A percentile compares a stretch with the other conserved stretches of the same genome.
Conservation (phyloP, 1,140 invertebrate genomes). For the Anastrepha obliqua region DNA sequence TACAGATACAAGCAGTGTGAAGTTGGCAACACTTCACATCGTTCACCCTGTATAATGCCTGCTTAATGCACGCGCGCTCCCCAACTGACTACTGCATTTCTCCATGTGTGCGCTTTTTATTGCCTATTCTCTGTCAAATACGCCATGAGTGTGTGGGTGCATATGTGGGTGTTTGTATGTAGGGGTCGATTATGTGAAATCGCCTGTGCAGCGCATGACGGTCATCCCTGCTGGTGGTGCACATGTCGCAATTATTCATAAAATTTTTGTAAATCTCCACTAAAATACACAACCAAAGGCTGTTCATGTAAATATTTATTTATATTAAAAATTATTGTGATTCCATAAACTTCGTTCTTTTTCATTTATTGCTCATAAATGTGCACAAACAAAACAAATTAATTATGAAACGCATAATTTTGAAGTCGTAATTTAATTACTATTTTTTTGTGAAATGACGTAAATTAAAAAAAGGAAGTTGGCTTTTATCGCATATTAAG, state of each 20-base stretch:
- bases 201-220: no score
- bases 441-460: background rate
- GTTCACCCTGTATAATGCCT: no score
- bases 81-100: background rate
- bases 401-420: background rate
- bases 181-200: background rate
- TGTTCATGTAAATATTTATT: background rate
- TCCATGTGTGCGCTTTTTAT: background rate
- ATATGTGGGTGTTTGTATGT: background rate
- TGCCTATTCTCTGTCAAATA: background rate
- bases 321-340: background rate
- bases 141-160: no score
- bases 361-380: background rate
- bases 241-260: background rate
- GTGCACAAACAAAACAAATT: background rate
- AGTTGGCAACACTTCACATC: no score
- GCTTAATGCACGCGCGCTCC: background rate
- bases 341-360: background rate
- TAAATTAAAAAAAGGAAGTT: no score
- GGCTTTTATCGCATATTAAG: background rate
- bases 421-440: background rate
- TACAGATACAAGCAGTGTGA: no score
- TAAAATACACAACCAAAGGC: background rate
- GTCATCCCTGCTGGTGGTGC: background rate
- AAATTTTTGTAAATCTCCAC: background rate